Evolutionary conservation across 1,140 invertebrate genomes (phyloP).

Genomic region (Lasioglossum albipes): DNA sequence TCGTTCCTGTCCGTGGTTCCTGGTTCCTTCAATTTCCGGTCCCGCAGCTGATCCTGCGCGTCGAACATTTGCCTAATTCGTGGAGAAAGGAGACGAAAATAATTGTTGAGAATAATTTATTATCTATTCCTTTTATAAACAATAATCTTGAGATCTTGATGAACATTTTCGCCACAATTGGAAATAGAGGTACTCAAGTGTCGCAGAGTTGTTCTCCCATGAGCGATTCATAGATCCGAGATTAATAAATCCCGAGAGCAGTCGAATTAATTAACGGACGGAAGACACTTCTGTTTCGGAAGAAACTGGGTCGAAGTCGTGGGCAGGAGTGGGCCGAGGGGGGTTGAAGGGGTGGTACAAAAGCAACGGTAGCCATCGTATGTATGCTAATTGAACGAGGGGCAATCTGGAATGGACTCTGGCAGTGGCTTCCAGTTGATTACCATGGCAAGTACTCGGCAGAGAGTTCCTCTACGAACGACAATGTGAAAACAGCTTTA

Average conservation of each 20-base stretch:
- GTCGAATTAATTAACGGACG: conserved; percentile 50
- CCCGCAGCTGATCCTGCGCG: neutral
- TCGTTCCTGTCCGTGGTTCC: conserved; percentile 29
- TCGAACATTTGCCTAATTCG: neutral
- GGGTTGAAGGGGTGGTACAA: neutral
- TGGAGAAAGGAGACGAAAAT: too few species aligned
- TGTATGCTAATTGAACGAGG: conserved; percentile 63
- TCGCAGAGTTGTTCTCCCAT: too few species aligned
- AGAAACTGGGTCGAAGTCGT: conserved; percentile 42
- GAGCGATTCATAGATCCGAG: conserved; percentile 17
- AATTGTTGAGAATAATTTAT: too few species aligned
- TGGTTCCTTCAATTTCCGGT: conserved; percentile 56
- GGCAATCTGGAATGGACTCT: conserved; percentile 50
- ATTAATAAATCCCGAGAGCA: conserved; percentile 5
- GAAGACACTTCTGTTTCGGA: conserved; percentile 38
- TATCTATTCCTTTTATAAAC: too few species aligned
- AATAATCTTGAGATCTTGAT: too few species aligned
- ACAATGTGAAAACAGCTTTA: conserved; percentile 55
- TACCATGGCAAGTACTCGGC: conserved; percentile 45
- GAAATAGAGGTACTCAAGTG: too few species aligned
- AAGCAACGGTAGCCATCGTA: conserved; percentile 44
- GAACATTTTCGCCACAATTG: too few species aligned
- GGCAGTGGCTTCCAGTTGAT: conserved; percentile 57
- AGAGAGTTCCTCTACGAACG: conserved; percentile 33
- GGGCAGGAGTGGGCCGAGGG: neutral